phyloP scores from a whole-genome alignment of 1,140 invertebrate genomes.

The Conus ventricosus region DNA sequence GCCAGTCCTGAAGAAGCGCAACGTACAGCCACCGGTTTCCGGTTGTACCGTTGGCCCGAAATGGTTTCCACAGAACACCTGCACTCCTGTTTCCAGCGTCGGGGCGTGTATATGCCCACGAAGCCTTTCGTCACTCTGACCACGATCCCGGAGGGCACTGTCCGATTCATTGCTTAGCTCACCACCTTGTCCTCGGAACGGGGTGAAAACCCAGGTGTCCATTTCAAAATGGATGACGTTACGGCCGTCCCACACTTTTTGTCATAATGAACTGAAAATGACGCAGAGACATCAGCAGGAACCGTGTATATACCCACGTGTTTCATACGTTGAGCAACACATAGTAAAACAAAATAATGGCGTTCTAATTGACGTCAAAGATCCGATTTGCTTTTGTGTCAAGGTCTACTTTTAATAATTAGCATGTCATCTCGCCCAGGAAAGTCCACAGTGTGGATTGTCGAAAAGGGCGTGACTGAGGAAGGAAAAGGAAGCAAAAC shows the following conservation, averaged over 20 bases:
- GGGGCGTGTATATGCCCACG: background rate
- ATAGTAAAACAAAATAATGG: background rate
- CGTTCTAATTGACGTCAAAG: too few relatives aligned
- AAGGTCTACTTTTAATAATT: too few relatives aligned
- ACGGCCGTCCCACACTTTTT: background rate
- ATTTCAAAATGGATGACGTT: too few relatives aligned
- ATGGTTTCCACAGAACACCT: background rate
- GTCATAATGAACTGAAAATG: conserved; percentile 2
- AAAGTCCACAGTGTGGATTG: too few relatives aligned
- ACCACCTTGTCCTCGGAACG: background rate
- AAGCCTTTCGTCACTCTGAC: background rate
- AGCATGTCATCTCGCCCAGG: too few relatives aligned
- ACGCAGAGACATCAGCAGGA: background rate
- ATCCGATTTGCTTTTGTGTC: too few relatives aligned
- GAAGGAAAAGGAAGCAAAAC: too few relatives aligned
- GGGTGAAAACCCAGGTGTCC: background rate
- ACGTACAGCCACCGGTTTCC: background rate
- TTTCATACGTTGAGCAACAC: background rate
- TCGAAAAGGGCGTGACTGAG: too few relatives aligned
- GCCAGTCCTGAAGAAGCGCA: background rate
- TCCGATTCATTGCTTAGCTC: background rate
- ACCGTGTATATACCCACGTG: background rate
- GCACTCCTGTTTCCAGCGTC: background rate
- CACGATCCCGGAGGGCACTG: too few relatives aligned
- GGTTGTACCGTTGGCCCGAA: background rate